Evolutionary conservation across 2,888 invertebrate species (phyloP), one percentile per base, ranked within the genome.

Genomic region (Zhuqinia jingwanae): DNA sequence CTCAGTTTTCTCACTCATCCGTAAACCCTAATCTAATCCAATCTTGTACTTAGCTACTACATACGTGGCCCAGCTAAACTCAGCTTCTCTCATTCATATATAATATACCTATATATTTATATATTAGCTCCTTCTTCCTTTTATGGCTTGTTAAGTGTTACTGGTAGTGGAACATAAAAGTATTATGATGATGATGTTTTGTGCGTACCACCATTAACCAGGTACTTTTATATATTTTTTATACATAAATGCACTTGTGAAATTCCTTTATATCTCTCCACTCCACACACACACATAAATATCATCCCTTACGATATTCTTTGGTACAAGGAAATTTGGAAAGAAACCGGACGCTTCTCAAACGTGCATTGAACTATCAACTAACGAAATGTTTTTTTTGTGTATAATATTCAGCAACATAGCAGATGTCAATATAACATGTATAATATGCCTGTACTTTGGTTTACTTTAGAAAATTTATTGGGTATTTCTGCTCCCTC

Each of bases 1-100:
- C 47, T 17, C 60, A 47, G 78, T 63, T 78, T 78, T 45, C 63
- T n/a, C 63, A 8, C 3, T 60, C n/a, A n/a, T 78, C n/a, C 63
- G 45, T 63, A 47, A 63, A 78, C 47, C 20, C 47, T 47, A 10
- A 63, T 42, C 42, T 63, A 63, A 78, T 78, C 47, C 15, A 77
- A 58, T 63, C 45, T 17, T 63, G 36, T 22, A 22, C 25, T 27
- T 65, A 42, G 25, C 45, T n/a, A n/a, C 5, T 36, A 8, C 36
- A 36, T 45, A 70, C 42, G 45, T 22, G 70, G 15, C 70, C 25
- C 22, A 47, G 25, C 47, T n/a, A n/a, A n/a, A 22, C 47, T 8
- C 36, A 36, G 36, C 47, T 45, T 47, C 22, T 8, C 36, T 36
- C 36, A n/a, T 36, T 6, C 36, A 36, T 36, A 36, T 36, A 36